Evolutionary conservation across 2,797 vertebrate genomes (phyloP).

Genomic region (Garrulus glandarius): DNA sequence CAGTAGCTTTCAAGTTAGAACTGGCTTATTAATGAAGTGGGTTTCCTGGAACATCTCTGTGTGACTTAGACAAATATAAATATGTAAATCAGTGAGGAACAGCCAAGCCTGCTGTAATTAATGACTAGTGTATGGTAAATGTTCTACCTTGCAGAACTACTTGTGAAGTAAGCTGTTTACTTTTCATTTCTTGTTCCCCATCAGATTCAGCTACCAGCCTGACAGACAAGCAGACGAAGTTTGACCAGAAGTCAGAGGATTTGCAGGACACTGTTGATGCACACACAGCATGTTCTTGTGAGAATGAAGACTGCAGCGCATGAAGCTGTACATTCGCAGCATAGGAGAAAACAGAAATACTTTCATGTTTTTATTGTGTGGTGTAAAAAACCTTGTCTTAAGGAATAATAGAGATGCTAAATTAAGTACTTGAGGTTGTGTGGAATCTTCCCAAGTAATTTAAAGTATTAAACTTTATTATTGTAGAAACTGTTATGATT

Average conservation of each 20-base stretch:
- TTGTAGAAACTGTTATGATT: slow-evolving; percentile 20
- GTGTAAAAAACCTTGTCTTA: neutral
- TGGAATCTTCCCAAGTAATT: slow-evolving; percentile 41
- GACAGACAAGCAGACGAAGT: slow-evolving; percentile 13
- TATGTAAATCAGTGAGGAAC: neutral
- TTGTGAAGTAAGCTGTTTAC: neutral
- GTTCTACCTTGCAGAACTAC: neutral
- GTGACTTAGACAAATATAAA: neutral
- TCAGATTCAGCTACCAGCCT: slow-evolving; percentile 60
- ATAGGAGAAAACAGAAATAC: neutral
- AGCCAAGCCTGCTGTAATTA: neutral
- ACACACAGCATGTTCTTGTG: slow-evolving; percentile 63
- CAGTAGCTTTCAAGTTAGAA: neutral
- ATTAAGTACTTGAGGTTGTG: slow-evolving; percentile 3
- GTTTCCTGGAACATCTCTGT: neutral
- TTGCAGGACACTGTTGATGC: slow-evolving; percentile 40
- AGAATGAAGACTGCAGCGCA: neutral
- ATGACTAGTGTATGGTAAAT: neutral
- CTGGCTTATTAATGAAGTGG: neutral
- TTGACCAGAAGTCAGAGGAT: slow-evolving; percentile 68
- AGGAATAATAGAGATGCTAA: neutral
- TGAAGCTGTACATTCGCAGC: slow-evolving; percentile 22
- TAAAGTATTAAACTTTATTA: slow-evolving; percentile 54
- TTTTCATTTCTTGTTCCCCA: neutral
- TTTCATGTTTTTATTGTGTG: slow-evolving; percentile 34